Evolutionary conservation across 2,113 vertebrate genomes (phyloP).

Genomic region (Phaethon lepturus): DNA sequence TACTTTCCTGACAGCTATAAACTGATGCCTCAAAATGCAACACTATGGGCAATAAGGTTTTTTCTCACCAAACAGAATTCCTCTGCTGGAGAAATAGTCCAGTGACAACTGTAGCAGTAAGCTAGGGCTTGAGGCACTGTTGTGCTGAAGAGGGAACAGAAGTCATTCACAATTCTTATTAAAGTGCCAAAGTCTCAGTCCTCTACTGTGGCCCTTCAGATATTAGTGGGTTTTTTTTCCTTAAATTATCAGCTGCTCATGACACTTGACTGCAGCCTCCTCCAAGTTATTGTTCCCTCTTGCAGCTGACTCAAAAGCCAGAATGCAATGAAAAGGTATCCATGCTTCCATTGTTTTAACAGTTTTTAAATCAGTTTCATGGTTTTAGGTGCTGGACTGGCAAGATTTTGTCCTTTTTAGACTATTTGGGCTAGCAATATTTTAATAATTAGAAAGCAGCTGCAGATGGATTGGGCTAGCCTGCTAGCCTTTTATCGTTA

Average conservation of each 20-base stretch:
- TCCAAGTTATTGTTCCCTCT: neutral
- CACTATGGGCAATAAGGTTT: neutral
- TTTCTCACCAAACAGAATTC: neutral
- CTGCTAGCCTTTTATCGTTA: neutral
- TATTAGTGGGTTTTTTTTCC: neutral
- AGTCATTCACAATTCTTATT: neutral
- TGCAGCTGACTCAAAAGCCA: neutral
- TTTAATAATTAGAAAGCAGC: neutral
- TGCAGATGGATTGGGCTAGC: neutral
- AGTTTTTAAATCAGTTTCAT: neutral
- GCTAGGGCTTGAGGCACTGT: neutral
- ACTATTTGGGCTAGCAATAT: neutral
- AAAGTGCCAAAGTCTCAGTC: neutral
- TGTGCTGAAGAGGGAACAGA: neutral
- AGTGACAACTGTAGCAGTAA: neutral
- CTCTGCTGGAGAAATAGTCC: neutral
- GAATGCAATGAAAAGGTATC: neutral
- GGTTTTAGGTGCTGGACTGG: neutral
- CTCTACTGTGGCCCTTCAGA: neutral
- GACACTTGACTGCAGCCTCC: neutral
- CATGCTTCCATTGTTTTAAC: neutral
- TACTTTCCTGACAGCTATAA: neutral
- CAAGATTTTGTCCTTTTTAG: neutral
- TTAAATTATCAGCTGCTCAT: neutral
- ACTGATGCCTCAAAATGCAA: neutral